These are phyloP conservation scores for Drosophila bocki DNA, from an alignment of 1,140 invertebrate species.

Conservation along the genomic window DNA sequence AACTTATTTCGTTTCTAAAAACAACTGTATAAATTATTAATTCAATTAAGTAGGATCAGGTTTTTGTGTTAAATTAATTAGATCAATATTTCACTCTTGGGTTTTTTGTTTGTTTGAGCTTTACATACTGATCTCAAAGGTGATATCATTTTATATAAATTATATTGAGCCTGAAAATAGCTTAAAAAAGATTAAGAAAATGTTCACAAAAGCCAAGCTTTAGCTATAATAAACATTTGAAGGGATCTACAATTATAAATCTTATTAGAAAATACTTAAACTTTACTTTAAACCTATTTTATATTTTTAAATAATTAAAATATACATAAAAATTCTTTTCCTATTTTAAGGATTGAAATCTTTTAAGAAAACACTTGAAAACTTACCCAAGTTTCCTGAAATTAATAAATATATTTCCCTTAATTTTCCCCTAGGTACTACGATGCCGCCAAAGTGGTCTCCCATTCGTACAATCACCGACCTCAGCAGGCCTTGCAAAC, in stretches of 20 bases:
- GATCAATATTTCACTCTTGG: neutral
- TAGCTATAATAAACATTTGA: neutral
- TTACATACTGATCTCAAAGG: neutral
- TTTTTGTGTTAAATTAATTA: neutral
- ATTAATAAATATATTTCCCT: neutral
- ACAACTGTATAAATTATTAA: neutral
- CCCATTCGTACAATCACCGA: conserved; percentile 73
- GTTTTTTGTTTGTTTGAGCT: neutral
- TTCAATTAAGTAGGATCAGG: neutral
- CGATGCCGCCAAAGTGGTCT: conserved; percentile 76
- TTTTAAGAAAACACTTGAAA: neutral
- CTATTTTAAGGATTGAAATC: neutral
- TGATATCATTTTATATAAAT: neutral
- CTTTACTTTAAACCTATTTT: neutral
- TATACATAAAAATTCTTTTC: no score
- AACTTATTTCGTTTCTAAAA: neutral
- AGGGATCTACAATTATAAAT: neutral
- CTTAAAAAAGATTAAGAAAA: neutral
- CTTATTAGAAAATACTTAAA: neutral
- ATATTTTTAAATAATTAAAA: neutral
- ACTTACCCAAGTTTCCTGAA: neutral
- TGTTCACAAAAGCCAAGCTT: no score
- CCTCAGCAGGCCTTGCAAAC: conserved; percentile 66
- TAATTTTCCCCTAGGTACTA: conserved; percentile 24
- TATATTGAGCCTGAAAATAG: neutral